Evolutionary conservation across 2,113 vertebrate species (phyloP).

Genomic region (Clarias gariepinus): DNA sequence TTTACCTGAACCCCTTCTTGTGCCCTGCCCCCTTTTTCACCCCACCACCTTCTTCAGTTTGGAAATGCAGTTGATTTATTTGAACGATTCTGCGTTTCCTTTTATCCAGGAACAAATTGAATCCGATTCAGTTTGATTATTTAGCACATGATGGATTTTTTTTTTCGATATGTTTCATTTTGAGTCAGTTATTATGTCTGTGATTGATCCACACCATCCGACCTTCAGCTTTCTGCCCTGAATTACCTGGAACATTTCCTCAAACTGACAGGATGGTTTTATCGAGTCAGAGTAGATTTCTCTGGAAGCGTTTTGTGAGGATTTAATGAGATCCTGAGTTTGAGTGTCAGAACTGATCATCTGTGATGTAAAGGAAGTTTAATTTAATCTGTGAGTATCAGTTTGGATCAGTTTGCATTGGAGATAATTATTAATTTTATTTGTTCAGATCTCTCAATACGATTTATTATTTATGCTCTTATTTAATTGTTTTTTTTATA

Average conservation of each 20-base stretch:
- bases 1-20: background rate
- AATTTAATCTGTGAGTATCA: background rate
- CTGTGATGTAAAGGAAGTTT: background rate
- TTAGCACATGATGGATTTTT: background rate
- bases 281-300: background rate
- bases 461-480: background rate
- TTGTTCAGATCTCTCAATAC: background rate
- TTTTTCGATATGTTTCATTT: background rate
- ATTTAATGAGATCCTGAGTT: background rate
- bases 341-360: background rate
- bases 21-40: background rate
- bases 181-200: background rate
- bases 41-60: background rate
- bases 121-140: background rate
- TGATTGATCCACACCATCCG: background rate
- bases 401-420: background rate
- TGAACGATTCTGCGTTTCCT: background rate
- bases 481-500: background rate
- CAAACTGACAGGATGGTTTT: background rate
- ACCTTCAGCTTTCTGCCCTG: background rate
- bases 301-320: background rate
- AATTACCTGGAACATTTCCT: background rate
- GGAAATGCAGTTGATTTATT: background rate
- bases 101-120: background rate
- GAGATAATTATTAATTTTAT: background rate